Evolutionary conservation across 2,888 invertebrate genomes (phyloP).

Genomic region (Palloptera scutellata): DNA sequence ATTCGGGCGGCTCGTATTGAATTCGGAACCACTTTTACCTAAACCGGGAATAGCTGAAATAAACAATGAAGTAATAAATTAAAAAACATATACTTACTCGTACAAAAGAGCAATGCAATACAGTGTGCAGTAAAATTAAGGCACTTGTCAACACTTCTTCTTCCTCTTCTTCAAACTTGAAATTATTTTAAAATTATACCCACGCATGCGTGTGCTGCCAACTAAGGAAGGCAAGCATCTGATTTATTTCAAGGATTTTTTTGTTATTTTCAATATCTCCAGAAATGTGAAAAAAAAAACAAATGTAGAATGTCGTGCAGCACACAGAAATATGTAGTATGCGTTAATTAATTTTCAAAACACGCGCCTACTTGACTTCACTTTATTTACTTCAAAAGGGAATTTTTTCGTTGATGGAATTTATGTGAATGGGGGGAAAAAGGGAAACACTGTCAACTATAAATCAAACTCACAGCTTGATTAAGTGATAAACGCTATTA

Average conservation of each 20-base stretch:
- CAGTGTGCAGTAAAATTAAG: slow-evolving; percentile 10
- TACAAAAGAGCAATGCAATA: too few relatives aligned
- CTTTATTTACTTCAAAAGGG: slow-evolving; percentile 9
- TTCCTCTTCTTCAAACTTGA: slow-evolving; percentile 13
- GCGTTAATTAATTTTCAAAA: slow-evolving; percentile 44
- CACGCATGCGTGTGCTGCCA: slow-evolving; percentile 12
- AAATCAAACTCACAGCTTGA: slow-evolving; percentile 47
- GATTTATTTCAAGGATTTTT: slow-evolving; percentile 8
- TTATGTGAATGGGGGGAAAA: neutral
- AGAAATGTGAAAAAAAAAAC: slow-evolving; percentile 3
- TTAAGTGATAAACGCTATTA: slow-evolving; percentile 43
- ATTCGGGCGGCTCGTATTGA: slow-evolving; percentile 67
- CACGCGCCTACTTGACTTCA: slow-evolving; percentile 44
- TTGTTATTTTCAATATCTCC: too few relatives aligned
- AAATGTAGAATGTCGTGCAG: slow-evolving; percentile 14
- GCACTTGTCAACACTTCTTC: slow-evolving; percentile 16
- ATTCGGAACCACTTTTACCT: slow-evolving; percentile 69
- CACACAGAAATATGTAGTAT: slow-evolving; percentile 13
- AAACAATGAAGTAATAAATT: slow-evolving; percentile 2
- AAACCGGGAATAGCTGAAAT: slow-evolving; percentile 66
- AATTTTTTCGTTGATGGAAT: slow-evolving; percentile 15
- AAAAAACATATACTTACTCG: too few relatives aligned
- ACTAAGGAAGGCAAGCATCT: too few relatives aligned
- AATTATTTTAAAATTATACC: neutral
- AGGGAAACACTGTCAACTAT: slow-evolving; percentile 35